A percentile compares a stretch with the other conserved stretches of the same genome.
Evolutionary conservation across 2,797 vertebrate species (phyloP).

Genomic region (Rhinatrema bivittatum): DNA sequence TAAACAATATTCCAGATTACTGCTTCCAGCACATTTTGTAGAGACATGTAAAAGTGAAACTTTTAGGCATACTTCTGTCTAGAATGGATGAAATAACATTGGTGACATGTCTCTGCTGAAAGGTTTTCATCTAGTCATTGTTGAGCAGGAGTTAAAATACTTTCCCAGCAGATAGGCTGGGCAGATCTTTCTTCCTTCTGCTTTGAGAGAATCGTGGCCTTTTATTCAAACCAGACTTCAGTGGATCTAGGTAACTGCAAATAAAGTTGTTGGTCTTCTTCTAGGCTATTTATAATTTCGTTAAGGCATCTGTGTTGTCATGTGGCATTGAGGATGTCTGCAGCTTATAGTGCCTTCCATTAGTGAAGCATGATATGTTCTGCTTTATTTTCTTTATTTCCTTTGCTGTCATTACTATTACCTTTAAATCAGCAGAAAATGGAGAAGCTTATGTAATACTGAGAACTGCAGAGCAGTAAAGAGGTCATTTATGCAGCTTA

Average conservation of each 20-base stretch:
- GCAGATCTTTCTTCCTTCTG: background rate
- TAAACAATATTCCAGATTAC: no score
- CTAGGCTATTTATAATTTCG: slow-evolving; percentile 8
- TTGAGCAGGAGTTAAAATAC: background rate
- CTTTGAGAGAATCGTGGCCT: background rate
- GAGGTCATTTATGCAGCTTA: background rate
- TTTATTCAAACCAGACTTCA: background rate
- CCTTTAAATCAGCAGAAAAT: background rate
- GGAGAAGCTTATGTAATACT: background rate
- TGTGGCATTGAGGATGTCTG: background rate
- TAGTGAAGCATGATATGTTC: slow-evolving; percentile 5
- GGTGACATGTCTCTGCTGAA: slow-evolving; percentile 16
- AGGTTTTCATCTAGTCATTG: slow-evolving; percentile 13
- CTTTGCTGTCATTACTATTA: background rate
- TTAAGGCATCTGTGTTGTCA: background rate
- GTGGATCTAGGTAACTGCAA: slow-evolving; percentile 8
- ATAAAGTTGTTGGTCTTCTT: slow-evolving; percentile 6
- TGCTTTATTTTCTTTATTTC: background rate
- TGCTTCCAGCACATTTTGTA: no score
- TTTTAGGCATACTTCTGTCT: slow-evolving; percentile 13
- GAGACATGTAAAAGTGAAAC: background rate
- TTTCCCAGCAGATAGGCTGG: slow-evolving; percentile 3
- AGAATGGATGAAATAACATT: slow-evolving; percentile 8
- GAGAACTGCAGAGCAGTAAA: background rate
- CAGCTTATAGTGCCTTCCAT: slow-evolving; percentile 2